Base-by-base conservation (phyloP, 2,113 vertebrate genomes). In the Phocoena phocoena region DNA sequence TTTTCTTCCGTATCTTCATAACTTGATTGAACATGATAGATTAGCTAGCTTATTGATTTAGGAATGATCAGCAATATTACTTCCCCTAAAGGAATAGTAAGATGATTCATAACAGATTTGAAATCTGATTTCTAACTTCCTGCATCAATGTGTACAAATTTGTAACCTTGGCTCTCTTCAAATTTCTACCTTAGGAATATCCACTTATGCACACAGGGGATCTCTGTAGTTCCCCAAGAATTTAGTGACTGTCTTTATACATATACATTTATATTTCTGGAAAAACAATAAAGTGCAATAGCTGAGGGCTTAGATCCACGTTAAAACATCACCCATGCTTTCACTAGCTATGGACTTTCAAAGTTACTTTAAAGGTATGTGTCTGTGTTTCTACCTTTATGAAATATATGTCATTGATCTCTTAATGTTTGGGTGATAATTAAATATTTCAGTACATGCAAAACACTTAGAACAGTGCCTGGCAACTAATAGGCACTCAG, bases 11-110 rank as follows among this genome's bases (percentile, higher is more conserved):
- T 63, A 93, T 93, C 70, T 96, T 95, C 80, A 76, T 95, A 96
- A 95, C 58, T 73, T 84, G 41, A 50, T 94, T 97, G 89, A 93
- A 85, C 33, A 93, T 93, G 95, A 97, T 94, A 92, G 31, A 97
- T 97, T 55, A 62, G 50, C 23, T 88, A 58, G 68, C 33, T 95
- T 95, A 96, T 93, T 98, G 93, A 96, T 92, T 96, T 95, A 93
- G 70, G 82, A 97, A 93, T 97, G 86, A 97, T 96, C 41, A 95
- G 63, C 70, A 91, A 55, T 97, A 93, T 94, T 93, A 53, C 53
- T 89, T 97, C 21, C 65, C 86, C 74, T 91, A 82, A 89, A 93
- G 95, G 73, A 96, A 94, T 93, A 95, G 91, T 83, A 97, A 89
- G 31, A 88, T 86, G 79, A 94, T 88, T 95, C 58, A 90, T 92